These are phyloP conservation scores for Grantiella picta DNA, from an alignment of 2,113 vertebrate genomes.

Conservation along the genomic window DNA sequence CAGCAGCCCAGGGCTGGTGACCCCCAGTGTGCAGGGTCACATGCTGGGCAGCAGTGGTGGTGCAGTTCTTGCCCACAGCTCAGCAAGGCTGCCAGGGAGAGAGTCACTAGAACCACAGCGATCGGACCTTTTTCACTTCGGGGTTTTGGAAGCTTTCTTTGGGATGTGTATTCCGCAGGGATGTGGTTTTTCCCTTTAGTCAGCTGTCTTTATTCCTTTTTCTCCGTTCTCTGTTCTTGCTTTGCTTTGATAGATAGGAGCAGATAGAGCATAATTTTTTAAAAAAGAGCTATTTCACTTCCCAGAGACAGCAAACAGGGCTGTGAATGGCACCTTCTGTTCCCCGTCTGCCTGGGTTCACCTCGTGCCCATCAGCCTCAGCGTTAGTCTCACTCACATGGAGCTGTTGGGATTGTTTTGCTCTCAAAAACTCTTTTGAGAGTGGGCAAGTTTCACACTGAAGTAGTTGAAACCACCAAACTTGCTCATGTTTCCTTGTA, in stretches of 20 bases:
- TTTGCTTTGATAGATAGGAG: neutral
- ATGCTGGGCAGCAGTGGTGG: neutral
- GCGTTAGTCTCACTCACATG: neutral
- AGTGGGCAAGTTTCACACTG: neutral
- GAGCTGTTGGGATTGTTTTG: neutral
- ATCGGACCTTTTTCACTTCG: neutral
- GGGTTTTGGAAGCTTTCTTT: neutral
- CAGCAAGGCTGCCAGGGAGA: neutral
- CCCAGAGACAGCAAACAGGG: neutral
- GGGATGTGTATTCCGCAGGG: neutral
- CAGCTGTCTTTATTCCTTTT: slow-evolving; percentile 36
- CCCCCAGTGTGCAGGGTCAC: fast-evolving
- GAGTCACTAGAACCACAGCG: neutral
- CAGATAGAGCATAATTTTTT: neutral
- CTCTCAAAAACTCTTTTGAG: neutral
- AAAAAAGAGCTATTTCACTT: neutral
- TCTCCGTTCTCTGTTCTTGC: neutral
- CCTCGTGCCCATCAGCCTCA: neutral
- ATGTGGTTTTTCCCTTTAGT: neutral
- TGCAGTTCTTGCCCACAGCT: neutral
- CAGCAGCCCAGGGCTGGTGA: neutral
- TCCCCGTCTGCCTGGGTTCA: slow-evolving; percentile 25
- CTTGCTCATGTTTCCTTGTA: neutral
- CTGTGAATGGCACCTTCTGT: slow-evolving; percentile 41
- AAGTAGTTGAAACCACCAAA: neutral